These are phyloP conservation scores for Calephelis nemesis DNA, from an alignment of 1,140 invertebrate genomes.

Conservation along the genomic window DNA sequence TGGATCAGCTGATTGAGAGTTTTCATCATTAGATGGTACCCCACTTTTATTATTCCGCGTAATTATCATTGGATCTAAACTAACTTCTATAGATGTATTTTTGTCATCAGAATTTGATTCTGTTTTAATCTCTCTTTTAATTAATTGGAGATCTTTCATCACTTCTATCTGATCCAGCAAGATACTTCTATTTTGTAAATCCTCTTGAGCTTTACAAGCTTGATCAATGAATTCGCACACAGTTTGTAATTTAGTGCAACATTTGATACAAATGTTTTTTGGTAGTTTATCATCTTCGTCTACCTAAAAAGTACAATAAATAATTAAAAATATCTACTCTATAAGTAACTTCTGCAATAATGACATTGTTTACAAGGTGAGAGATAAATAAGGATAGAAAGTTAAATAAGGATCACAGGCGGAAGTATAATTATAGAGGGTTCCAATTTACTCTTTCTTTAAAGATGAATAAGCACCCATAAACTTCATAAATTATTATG, in stretches of 20 bases:
- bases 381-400: too few species aligned
- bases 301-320: constrained; percentile 50
- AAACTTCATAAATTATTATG: too few species aligned
- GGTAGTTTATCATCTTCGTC: constrained; percentile 70
- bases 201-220: constrained; percentile 61
- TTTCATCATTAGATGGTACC: constrained; percentile 37
- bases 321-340: not conserved
- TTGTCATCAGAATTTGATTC: constrained; percentile 43
- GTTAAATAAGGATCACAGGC: too few species aligned
- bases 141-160: constrained; percentile 2
- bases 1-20: constrained; percentile 26
- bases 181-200: constrained; percentile 44
- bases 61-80: constrained; percentile 66
- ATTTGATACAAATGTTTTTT: constrained; percentile 74
- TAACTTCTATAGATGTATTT: constrained; percentile 70
- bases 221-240: constrained; percentile 73
- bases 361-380: too few species aligned
- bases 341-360: too few species aligned
- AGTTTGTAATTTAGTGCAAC: constrained; percentile 70
- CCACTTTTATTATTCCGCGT: constrained; percentile 55
- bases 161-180: constrained; percentile 34
- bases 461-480: too few species aligned
- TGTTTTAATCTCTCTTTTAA: constrained; percentile 33
- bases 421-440: too few species aligned
- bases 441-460: too few species aligned